These are phyloP conservation scores for Rostratula benghalensis DNA, from an alignment of 2,113 vertebrate genomes.

Conservation along the genomic window DNA sequence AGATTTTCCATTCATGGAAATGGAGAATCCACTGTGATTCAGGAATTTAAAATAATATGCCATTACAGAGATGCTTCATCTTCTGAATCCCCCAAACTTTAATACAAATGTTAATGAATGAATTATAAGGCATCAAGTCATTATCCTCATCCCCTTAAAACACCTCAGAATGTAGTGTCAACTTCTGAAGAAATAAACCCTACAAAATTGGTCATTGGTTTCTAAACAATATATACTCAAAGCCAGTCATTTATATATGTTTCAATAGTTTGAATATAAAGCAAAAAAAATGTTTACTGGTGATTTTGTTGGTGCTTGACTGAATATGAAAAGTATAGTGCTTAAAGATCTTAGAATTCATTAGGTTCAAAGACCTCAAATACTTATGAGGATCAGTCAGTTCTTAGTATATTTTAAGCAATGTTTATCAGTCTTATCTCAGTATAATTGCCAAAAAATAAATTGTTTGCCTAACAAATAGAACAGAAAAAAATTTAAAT, in stretches of 20 bases:
- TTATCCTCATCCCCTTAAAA: neutral
- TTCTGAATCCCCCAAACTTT: neutral
- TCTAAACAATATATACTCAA: neutral
- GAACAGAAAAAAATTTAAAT: neutral
- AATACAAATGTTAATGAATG: neutral
- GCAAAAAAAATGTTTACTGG: neutral
- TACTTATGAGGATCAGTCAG: neutral
- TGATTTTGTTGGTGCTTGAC: neutral
- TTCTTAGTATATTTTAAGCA: neutral
- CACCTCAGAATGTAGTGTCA: neutral
- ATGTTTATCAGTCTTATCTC: neutral
- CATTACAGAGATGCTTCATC: neutral
- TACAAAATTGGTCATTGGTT: neutral
- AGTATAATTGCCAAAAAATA: neutral
- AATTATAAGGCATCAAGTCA: neutral
- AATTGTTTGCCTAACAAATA: neutral
- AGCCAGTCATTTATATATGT: neutral
- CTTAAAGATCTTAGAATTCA: neutral
- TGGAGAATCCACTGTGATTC: neutral
- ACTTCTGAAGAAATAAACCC: neutral
- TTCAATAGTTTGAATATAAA: neutral
- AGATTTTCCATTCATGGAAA: neutral
- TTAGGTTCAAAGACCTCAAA: neutral
- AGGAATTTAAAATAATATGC: neutral
- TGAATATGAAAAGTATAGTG: neutral